Evolutionary conservation across 2,797 vertebrate genomes (phyloP), one percentile per base, ranked within the genome.

Genomic region (Sciurus carolinensis): DNA sequence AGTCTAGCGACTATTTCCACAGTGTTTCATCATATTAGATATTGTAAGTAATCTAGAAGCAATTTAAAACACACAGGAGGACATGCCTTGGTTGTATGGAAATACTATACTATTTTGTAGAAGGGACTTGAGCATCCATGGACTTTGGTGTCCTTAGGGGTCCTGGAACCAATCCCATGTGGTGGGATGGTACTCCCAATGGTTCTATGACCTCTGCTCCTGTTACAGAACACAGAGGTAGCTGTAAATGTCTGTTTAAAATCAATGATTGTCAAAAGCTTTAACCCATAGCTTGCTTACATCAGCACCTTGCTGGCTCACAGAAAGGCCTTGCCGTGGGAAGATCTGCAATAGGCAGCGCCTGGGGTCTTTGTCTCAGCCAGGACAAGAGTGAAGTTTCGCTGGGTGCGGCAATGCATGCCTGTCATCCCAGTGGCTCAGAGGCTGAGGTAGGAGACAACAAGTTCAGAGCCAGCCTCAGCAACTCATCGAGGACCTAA

Each of bases 281-380:
- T 57, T 71, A 7, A 0, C 39, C 54, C 0, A 0, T 36, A 6
- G 12, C 28, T 73, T 22, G 4, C 67, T 18, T 26, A 11, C 0
- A 1, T 26, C 36, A 6, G 11, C 1, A 0, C 13, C 26, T 76
- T 33, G 50, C 42, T 33, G n/a, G 54, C 39, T 39, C 62, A 7
- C 47, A 54, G 81, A 7, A 50, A 39, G 26, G 5, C 5, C 39
- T 12, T 52, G 33, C 75, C 14, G 0, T 24, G 5, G 17, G 13
- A 17, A 6, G 30, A 7, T 47, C 17, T 81, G 17, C 20, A 52
- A 69, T 13, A 67, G 22, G 20, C 22, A 14, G 26, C 1, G 10
- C 14, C 64, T 9, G 7, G 7, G 1, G 3, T 62, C 73, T 59
- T 28, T 26, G 30, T 36, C 67, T 82, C 30, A 33, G 20, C 42